phyloP scores from a whole-genome alignment of 2,888 invertebrate genomes.

The Lissonota sp. region DNA sequence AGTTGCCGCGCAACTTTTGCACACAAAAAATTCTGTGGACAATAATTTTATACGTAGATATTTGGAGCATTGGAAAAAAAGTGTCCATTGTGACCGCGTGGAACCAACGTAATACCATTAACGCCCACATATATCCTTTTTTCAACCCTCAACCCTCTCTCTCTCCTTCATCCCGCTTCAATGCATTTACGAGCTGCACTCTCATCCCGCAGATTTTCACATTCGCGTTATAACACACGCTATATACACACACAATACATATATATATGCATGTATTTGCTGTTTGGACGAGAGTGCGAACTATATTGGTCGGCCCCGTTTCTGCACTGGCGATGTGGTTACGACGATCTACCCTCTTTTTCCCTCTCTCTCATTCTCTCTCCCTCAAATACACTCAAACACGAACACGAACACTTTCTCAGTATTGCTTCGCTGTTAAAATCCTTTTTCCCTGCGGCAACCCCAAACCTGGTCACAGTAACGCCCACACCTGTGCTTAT shows the following conservation, averaged over 20 bases:
- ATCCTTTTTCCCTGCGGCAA: slow-evolving; percentile 31
- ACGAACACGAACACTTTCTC: neutral
- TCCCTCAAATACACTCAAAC: neutral
- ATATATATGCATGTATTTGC: slow-evolving; percentile 3
- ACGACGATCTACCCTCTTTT: slow-evolving; percentile 20
- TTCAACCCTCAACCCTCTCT: neutral
- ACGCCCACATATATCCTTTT: slow-evolving; percentile 36
- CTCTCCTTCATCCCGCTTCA: slow-evolving; percentile 15
- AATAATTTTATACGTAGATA: no score
- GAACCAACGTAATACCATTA: slow-evolving; percentile 57
- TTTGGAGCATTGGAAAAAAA: no score
- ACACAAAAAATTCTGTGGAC: neutral
- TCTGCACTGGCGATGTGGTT: slow-evolving; percentile 32
- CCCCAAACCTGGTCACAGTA: neutral
- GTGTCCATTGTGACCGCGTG: slow-evolving; percentile 28
- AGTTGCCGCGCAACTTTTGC: neutral
- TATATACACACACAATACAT: neutral
- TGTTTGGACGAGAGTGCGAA: slow-evolving; percentile 37
- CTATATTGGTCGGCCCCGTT: slow-evolving; percentile 15
- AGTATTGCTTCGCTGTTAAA: slow-evolving; percentile 14
- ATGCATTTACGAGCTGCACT: slow-evolving; percentile 50
- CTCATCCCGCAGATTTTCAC: slow-evolving; percentile 51
- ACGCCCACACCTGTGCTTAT: slow-evolving; percentile 24
- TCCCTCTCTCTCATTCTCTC: slow-evolving; percentile 58
- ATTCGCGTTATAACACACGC: slow-evolving; percentile 28